These are phyloP conservation scores for Rhinogobius similis DNA, from an alignment of 2,113 vertebrate species.

Conservation along the genomic window DNA sequence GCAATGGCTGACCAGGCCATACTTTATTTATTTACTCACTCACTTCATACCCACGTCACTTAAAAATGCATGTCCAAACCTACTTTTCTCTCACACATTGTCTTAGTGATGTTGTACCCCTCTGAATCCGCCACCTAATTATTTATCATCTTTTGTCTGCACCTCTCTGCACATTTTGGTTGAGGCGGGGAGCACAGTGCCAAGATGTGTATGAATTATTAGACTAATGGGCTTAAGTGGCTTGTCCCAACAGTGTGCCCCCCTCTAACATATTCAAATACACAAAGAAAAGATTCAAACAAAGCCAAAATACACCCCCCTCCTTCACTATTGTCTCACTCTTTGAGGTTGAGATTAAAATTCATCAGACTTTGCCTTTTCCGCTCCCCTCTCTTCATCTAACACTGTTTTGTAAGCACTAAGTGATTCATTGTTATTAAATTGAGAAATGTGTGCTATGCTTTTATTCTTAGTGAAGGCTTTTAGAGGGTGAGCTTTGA, in stretches of 20 bases:
- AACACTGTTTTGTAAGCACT: slow-evolving; percentile 31
- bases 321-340: slow-evolving; percentile 12
- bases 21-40: neutral
- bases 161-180: slow-evolving; percentile 52
- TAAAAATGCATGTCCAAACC: slow-evolving; percentile 7
- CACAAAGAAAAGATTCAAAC: slow-evolving; percentile 54
- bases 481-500: slow-evolving; percentile 52
- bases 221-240: slow-evolving; percentile 77
- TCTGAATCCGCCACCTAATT: slow-evolving; percentile 21
- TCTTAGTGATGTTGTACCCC: neutral
- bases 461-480: slow-evolving; percentile 23
- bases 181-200: slow-evolving; percentile 48
- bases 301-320: slow-evolving; percentile 42
- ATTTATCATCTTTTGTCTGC: slow-evolving; percentile 24
- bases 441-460: slow-evolving; percentile 43
- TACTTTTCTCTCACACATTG: neutral
- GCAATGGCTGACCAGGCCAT: neutral
- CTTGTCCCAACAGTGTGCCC: slow-evolving; percentile 74
- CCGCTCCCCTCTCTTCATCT: neutral
- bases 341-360: slow-evolving; percentile 68
- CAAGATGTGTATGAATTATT: slow-evolving; percentile 73
- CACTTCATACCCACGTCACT: neutral
- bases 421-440: slow-evolving; percentile 70
- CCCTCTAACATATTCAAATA: slow-evolving; percentile 46
- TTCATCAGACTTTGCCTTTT: slow-evolving; percentile 50